Base-by-base conservation (phyloP, 2,888 invertebrate species). In the Nysson spinosus region DNA sequence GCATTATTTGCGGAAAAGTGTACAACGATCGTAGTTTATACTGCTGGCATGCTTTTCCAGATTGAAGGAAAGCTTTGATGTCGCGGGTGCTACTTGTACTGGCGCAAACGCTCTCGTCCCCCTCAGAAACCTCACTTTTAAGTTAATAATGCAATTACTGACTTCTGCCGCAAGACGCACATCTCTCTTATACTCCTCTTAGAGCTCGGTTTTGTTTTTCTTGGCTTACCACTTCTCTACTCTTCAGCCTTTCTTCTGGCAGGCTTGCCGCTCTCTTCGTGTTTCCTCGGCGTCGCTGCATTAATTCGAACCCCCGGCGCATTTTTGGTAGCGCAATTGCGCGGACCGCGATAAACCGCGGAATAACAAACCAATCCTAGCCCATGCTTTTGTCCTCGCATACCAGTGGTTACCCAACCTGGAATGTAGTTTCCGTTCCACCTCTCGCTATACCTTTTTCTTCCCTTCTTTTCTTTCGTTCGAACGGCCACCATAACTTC, bases 91-190 rank as follows among this genome's bases (percentile, higher is more conserved):
- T n/a, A n/a, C n/a, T n/a, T n/a, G n/a, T n/a, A n/a, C n/a, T n/a
- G n/a, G n/a, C n/a, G n/a, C n/a, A n/a, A 40, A 12, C 54, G 65
- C 62, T n/a, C n/a, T n/a, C n/a, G n/a, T n/a, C n/a, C 39, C 61
- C 69, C 71, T 68, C 72, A 60, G 56, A 76, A 72, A 80, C 81
- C 81, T 77, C 72, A 60, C 80, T 81, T 77, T 82, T 79, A 78
- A 77, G 79, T 76, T 81, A 82, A 82, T 82, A 82, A 82, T 78
- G 81, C 81, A 82, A 82, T 82, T 81, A 82, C 80, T 56, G 73
- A 68, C 69, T 73, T 60, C 69, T 66, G 79, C 74, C 75, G 75
- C 76, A 69, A 71, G 73, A 56, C 72, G 63, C 60, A 47, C 60
- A 63, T 37, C 69, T 63, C 68, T 64, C 51, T 55, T 40, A 40